These are phyloP conservation scores for Melitaea athalia DNA, from an alignment of 2,888 invertebrate species.

Conservation along the genomic window DNA sequence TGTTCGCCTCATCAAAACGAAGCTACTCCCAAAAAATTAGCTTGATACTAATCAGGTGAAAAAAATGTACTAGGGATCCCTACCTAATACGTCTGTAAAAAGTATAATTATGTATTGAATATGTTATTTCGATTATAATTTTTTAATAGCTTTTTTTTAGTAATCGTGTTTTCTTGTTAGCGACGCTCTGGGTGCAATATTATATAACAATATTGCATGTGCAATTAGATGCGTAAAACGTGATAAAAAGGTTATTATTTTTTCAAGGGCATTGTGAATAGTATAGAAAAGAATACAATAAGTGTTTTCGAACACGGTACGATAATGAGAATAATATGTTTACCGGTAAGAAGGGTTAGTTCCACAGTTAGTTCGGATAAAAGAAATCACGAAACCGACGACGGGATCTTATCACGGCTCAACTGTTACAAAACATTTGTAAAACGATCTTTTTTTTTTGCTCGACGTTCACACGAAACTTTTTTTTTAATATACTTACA, in stretches of 20 bases:
- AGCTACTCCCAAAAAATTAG: too few relatives aligned
- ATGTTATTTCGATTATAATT: too few relatives aligned
- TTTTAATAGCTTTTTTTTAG: too few relatives aligned
- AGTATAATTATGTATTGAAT: too few relatives aligned
- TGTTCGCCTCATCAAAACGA: too few relatives aligned
- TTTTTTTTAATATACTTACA: constrained; percentile 45
- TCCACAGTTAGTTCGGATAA: constrained; percentile 20
- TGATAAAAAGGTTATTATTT: neutral
- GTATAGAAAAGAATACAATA: neutral
- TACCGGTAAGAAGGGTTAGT: constrained; percentile 17
- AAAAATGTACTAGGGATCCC: too few relatives aligned
- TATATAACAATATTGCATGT: too few relatives aligned
- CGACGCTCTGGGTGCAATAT: too few relatives aligned
- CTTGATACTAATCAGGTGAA: too few relatives aligned
- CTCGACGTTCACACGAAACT: constrained; percentile 56
- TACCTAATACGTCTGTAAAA: too few relatives aligned
- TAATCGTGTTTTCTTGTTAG: too few relatives aligned
- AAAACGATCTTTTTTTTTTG: constrained; percentile 57
- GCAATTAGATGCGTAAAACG: neutral
- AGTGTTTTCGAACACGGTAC: constrained; percentile 7
- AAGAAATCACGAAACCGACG: constrained; percentile 27
- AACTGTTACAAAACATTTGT: constrained; percentile 61
- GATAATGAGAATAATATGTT: constrained; percentile 5
- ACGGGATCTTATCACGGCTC: constrained; percentile 56
- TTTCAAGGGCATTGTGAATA: neutral